Base-by-base conservation (phyloP, 2,888 invertebrate genomes). In the Drosophila lutescens region DNA sequence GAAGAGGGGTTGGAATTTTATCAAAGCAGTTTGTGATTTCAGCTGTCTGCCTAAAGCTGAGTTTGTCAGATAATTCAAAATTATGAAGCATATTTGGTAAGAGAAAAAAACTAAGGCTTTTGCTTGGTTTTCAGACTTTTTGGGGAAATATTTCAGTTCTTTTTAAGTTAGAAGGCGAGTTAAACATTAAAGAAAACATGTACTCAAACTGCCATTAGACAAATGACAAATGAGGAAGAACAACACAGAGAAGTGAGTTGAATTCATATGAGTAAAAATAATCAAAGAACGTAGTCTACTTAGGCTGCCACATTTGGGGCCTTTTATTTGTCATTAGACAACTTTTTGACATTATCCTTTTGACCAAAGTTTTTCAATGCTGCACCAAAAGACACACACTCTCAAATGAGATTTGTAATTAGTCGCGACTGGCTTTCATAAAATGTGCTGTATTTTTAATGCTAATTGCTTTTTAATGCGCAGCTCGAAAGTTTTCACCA, bases 381-480 rank as follows among this genome's bases (percentile, higher is more conserved):
- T 60, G 51, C 55, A 51, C 17, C 23, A 23, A 9, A 26, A 7
- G 44, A 56, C 36, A 40, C 36, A 34, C 63, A 68, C n/a, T 15
- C 20, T 40, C 59, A 68, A 71, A 78, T 71, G 59, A 46, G 57
- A 74, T 68, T 72, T 72, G 82, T 83, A 86, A 83, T 83, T 86
- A 86, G 86, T 53, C 72, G 55, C 43, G 46, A 58, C 38, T 65
- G 58, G 74, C 61, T 75, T 73, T 63, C 56, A 72, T 70, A 49
- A 49, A 66, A 57, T 66, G 46, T 58, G 47, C 41, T 55, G 63
- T 71, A 61, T 79, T 55, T 81, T 66, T 84, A 79, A 82, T 77
- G 77, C 82, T 82, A 80, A 85, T 86, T 86, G 74, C 70, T 78
- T 74, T 83, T 86, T 82, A 83, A 83, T 83, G 76, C 78, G 67